Base-by-base conservation (phyloP, 2,888 invertebrate genomes). In the Fabriciana adippe region DNA sequence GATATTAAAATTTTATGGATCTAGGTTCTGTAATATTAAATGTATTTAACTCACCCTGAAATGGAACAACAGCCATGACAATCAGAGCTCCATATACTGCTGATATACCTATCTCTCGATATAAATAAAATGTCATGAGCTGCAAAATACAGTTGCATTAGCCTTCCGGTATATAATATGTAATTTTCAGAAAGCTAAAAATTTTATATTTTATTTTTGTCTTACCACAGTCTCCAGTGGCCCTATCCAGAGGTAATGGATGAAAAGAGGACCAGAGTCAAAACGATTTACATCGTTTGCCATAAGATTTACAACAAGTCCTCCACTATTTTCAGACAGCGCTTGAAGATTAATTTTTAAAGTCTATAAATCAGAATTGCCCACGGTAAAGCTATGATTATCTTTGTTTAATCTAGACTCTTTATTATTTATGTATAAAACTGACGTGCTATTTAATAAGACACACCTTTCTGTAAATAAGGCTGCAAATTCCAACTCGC, bases 391-490 rank as follows among this genome's bases (percentile, higher is more conserved):
- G 31, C n/a, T 64, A 11, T 55, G 15, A 55, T 18, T 13, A 35
- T 55, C 50, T 48, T 64, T 55, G 18, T 64, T 47, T 3, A 55
- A 55, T 63, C 14, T 56, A 6, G 16, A 35, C 35, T 45, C 15
- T 59, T n/a, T 16, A 35, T 50, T 8, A 41, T 51, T 11, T 26
- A 11, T 0, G 3, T 11, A 41, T 41, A 41, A 41, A 11, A 41
- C 11, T 8, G 35, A 41, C 11, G 11, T 11, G 35, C 2, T 41
- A 41, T 11, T 26, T 41, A 41, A 41, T 8, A 11, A 41, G 35
- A 41, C 73, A 97, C 97, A 59, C 61, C 94, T 98, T 98, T 89
- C 97, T 94, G 79, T 97, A 98, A 75, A 98, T 94, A 13, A 98
- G 87, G 57, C 97, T 96, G 81, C 97, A 97, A 61, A 96, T 94